phyloP scores from a whole-genome alignment of 2,888 invertebrate genomes.

The Agonopterix subpropinquella region DNA sequence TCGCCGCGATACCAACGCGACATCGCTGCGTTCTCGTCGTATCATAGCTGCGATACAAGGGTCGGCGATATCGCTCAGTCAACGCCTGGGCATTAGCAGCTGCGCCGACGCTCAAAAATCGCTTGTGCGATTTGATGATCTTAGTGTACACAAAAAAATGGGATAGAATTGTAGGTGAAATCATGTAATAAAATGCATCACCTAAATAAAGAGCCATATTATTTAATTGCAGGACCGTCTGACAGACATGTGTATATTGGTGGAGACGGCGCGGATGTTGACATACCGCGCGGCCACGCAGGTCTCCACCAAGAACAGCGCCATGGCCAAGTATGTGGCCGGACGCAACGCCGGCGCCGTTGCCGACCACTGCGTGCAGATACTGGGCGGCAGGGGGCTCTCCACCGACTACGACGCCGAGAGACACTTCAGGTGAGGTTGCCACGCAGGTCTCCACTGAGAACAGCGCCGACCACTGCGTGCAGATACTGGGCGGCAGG shows the following conservation, averaged over 20 bases:
- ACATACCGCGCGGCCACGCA: slow-evolving; percentile 82
- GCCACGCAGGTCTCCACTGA: too few species aligned
- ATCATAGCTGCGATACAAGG: too few species aligned
- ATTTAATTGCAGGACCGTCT: slow-evolving; percentile 66
- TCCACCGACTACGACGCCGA: slow-evolving; percentile 83
- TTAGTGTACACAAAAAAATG: too few species aligned
- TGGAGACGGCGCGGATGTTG: slow-evolving; percentile 81
- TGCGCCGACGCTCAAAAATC: too few species aligned
- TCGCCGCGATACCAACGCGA: too few species aligned
- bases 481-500: slow-evolving; percentile 85
- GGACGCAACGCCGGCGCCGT: slow-evolving; percentile 81
- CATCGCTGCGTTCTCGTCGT: too few species aligned
- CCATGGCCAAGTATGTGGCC: slow-evolving; percentile 85
- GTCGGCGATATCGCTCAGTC: too few species aligned
- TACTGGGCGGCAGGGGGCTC: slow-evolving; percentile 84
- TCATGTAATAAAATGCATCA: too few species aligned
- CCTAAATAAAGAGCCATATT: too few species aligned
- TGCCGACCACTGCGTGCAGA: slow-evolving; percentile 83
- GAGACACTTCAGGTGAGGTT: slow-evolving; percentile 77
- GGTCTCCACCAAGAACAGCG: slow-evolving; percentile 79
- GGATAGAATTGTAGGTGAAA: too few species aligned
- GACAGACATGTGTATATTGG: slow-evolving; percentile 81
- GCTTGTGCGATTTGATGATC: too few species aligned
- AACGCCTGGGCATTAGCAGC: too few species aligned
- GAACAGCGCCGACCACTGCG: slow-evolving; percentile 77